phyloP scores from a whole-genome alignment of 1,140 invertebrate species.

The Dendrolimus punctatus region DNA sequence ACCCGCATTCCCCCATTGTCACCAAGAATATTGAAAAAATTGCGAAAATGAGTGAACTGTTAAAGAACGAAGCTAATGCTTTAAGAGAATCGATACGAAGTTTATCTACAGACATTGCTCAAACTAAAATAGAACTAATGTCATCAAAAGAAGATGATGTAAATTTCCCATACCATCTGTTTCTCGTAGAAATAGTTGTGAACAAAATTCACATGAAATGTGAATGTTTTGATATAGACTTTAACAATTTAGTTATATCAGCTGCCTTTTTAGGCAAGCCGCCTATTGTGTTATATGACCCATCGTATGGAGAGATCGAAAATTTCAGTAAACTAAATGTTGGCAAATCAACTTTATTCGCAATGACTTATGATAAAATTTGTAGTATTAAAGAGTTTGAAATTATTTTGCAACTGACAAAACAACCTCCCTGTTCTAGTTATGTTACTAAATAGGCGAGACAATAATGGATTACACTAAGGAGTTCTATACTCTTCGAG shows the following conservation, averaged over 20 bases:
- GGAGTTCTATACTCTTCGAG: slow-evolving; percentile 39
- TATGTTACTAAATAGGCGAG: slow-evolving; percentile 54
- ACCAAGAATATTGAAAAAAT: slow-evolving; percentile 55
- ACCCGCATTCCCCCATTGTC: slow-evolving; percentile 21
- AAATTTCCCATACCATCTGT: slow-evolving; percentile 58
- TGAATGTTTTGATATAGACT: slow-evolving; percentile 57
- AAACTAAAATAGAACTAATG: slow-evolving; percentile 40
- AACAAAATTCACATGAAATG: slow-evolving; percentile 66
- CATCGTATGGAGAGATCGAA: slow-evolving; percentile 44
- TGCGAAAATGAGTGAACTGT: slow-evolving; percentile 46
- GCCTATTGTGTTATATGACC: slow-evolving; percentile 54
- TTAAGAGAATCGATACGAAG: slow-evolving; percentile 48
- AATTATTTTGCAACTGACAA: slow-evolving; percentile 41
- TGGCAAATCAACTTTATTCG: slow-evolving; percentile 56
- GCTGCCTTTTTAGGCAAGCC: slow-evolving; percentile 52
- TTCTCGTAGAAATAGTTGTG: slow-evolving; percentile 55
- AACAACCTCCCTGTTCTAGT: slow-evolving; percentile 50
- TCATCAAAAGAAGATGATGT: slow-evolving; percentile 30
- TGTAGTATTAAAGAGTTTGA: slow-evolving; percentile 50
- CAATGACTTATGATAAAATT: slow-evolving; percentile 65
- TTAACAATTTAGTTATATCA: slow-evolving; percentile 50
- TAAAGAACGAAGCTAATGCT: slow-evolving; percentile 53
- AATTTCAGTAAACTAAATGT: slow-evolving; percentile 49
- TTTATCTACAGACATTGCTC: slow-evolving; percentile 42
- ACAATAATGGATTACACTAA: slow-evolving; percentile 48